These are phyloP conservation scores for Marronus borbonicus DNA, from an alignment of 2,888 invertebrate species.

Conservation along the genomic window DNA sequence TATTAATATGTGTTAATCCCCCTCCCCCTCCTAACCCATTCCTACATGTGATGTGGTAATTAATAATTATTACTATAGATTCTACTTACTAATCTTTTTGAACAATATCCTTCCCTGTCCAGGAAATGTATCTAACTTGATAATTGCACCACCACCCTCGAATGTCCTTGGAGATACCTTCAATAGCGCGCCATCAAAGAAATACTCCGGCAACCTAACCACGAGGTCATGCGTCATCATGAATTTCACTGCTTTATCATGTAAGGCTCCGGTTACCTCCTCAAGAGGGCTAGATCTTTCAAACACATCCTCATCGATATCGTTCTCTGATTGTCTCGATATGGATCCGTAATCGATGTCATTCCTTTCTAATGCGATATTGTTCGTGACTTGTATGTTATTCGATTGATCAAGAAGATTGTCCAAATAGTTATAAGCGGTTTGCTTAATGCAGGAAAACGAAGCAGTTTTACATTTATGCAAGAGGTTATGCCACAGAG, in stretches of 20 bases:
- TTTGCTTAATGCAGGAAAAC: conserved; percentile 84
- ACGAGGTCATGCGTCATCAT: conserved; percentile 85
- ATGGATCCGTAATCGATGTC: conserved; percentile 59
- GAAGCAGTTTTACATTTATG: conserved; percentile 80
- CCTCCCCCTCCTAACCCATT: too few species aligned
- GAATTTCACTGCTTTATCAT: conserved; percentile 78
- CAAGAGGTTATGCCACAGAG: conserved; percentile 82
- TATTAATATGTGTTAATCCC: too few species aligned
- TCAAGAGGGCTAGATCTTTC: conserved; percentile 76
- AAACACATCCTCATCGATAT: conserved; percentile 68
- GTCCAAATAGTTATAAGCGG: conserved; percentile 82
- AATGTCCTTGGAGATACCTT: conserved; percentile 83
- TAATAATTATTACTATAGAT: too few species aligned
- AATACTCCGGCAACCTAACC: conserved; percentile 79
- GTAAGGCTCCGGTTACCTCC: conserved; percentile 82
- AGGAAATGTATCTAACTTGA: conserved; percentile 82
- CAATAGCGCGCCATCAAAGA: conserved; percentile 83
- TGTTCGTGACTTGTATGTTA: conserved; percentile 71
- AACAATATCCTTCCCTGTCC: conserved; percentile 74
- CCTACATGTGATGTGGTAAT: too few species aligned
- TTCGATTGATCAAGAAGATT: conserved; percentile 74
- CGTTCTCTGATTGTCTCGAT: conserved; percentile 49
- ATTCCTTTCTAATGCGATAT: conserved; percentile 70
- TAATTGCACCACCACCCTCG: conserved; percentile 81
- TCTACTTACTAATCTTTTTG: conserved; percentile 79